Evolutionary conservation across 2,113 vertebrate genomes (phyloP), one percentile per base, ranked within the genome.

Genomic region (Dicerorhinus sumatrensis): DNA sequence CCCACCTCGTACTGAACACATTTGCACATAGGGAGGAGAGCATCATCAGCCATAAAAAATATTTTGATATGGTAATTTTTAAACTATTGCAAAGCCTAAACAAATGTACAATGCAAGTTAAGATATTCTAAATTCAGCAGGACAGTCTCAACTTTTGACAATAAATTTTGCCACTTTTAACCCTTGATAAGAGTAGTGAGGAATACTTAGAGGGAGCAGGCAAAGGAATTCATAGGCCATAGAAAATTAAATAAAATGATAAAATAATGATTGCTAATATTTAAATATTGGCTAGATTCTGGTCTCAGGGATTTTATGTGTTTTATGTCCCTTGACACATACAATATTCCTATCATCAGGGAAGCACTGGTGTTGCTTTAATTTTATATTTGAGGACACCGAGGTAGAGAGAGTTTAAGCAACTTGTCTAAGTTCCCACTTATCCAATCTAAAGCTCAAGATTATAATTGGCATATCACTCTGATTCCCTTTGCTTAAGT

Each of bases 261-360:
- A 23, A 62, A 25, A 25, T n/a, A 56, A 25, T 31, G 2, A 8
- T 48, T 48, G 9, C 20, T 75, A 31, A 48, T n/a, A 42, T n/a
- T 67, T 75, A 60, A 79, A 58, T 58, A 42, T 14, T 67, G 29
- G 2, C 31, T 36, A 56, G 20, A 60, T 67, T 27, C 58, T 75
- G 29, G 46, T 33, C 58, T 60, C 8, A 27, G 29, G 14, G 25
- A 23, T 33, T 54, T 29, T 87, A 2, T 21, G 3, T 14, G 0
- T 60, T 72, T 60, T 16, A 31, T 25, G 56, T 62, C 29, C 21
- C 10, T 14, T 75, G 31, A 48, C 20, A 56, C 6, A 27, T n/a
- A 23, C 0, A 6, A 11, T 31, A 36, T 84, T 69, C 13, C 33
- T 48, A 4, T 3, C 1, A 4, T 3, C 1, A 4, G 4, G 18